Base-by-base conservation (phyloP, 2,888 invertebrate species). In the Nomada hirtipes region DNA sequence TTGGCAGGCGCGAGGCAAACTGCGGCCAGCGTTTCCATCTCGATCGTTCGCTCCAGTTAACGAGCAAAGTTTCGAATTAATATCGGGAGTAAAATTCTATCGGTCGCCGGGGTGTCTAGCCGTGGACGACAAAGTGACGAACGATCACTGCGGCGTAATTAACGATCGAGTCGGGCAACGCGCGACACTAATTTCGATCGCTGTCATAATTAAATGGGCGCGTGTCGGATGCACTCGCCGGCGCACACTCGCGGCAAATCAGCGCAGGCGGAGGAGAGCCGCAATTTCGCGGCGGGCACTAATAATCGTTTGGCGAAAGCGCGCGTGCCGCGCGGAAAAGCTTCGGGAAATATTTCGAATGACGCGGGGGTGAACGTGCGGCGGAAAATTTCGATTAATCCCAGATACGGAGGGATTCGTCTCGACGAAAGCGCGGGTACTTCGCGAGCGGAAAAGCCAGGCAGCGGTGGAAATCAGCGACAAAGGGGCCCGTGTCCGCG, bases 151-250 rank as follows among this genome's bases (percentile, higher is more conserved):
- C 59, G 29, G 13, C n/a, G 77, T 72, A 77, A 83, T 82, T 83
- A 83, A 82, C 69, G 76, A 83, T 65, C 57, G 64, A 47, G 42
- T 36, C 60, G 59, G 20, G 23, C 55, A 18, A 53, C 59, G 57
- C 67, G 26, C 47, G 72, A 53, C 63, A 67, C 68, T 81, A 80
- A 81, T 81, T 81, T 74, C 74, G 74, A 81, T 74, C 81, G 81
- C 50, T 75, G 81, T 80, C 80, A 75, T 81, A 81, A 81, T 80
- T 80, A 81, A 81, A 81, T 80, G 74, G 69, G 57, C 74, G 60
- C 50, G 13, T 20, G 52, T 3, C 47, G n/a, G 18, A 26, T 23
- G 15, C 26, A 59, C 29, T 15, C 29, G 23, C 3, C 11, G 4
- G 20, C 44, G 20, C 20, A 18, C 36, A 36, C 65, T 50, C 0